Evolutionary conservation across 2,113 vertebrate genomes (phyloP).

Genomic region (pig (Sus scrofa)): DNA sequence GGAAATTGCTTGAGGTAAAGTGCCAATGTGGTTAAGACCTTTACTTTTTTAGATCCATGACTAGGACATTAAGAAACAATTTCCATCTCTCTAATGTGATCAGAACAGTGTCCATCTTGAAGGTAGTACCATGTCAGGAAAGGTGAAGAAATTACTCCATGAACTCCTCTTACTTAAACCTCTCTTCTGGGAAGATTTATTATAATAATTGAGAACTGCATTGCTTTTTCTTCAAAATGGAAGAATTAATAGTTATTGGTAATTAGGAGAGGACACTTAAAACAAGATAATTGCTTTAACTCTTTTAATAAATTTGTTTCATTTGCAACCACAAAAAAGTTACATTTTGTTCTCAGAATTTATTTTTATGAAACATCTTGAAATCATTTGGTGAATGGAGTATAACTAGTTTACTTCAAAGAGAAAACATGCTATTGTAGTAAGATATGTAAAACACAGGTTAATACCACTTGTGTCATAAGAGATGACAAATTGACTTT

Average conservation of each 20-base stretch:
- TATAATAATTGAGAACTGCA: neutral
- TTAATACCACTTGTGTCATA: neutral
- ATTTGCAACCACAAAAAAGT: neutral
- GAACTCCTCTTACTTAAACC: neutral
- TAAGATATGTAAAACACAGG: neutral
- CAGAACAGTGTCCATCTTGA: neutral
- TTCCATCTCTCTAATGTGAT: neutral
- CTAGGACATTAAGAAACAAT: neutral
- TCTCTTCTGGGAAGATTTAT: neutral
- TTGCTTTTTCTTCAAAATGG: neutral
- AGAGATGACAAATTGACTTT: neutral
- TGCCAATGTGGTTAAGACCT: neutral
- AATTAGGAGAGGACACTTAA: neutral
- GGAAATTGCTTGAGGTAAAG: neutral
- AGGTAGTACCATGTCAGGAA: neutral
- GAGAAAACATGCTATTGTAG: neutral
- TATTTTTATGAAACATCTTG: slow-evolving; percentile 4
- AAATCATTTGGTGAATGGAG: neutral
- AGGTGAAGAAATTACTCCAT: neutral
- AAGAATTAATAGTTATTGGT: neutral
- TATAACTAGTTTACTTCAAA: neutral
- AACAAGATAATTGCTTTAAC: neutral
- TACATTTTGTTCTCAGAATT: neutral
- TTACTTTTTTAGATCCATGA: neutral
- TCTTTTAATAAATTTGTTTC: neutral